These are phyloP conservation scores for Paramisgurnus dabryanus DNA, from an alignment of 2,113 vertebrate species.

Conservation along the genomic window DNA sequence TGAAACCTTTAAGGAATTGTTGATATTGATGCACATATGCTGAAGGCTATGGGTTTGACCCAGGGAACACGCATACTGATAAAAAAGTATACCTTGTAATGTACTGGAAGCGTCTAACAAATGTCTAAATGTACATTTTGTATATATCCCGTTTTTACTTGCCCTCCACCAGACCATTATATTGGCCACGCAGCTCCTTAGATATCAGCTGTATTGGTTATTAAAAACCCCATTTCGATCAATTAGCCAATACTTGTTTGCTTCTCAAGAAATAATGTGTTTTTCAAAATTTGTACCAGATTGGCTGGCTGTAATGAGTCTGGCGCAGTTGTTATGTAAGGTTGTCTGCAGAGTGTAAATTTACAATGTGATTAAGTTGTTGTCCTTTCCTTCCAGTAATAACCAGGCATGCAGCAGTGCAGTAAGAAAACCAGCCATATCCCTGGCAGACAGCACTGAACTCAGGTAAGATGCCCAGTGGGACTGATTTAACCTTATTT, in stretches of 20 bases:
- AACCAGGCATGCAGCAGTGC: slow-evolving; percentile 92
- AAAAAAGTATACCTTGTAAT: no score
- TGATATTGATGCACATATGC: no score
- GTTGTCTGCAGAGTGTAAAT: neutral
- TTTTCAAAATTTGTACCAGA: neutral
- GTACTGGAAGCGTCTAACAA: no score
- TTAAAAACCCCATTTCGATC: neutral
- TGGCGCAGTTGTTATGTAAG: neutral
- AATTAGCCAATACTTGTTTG: neutral
- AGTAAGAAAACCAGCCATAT: slow-evolving; percentile 92
- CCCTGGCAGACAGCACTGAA: slow-evolving; percentile 94
- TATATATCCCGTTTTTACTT: no score
- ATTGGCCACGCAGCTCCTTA: no score
- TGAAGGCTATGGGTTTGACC: no score
- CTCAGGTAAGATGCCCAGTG: slow-evolving; percentile 81
- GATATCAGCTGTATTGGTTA: neutral
- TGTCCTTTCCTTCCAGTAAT: slow-evolving; percentile 76
- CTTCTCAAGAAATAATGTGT: no score
- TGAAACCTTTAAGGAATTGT: no score
- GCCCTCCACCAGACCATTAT: no score
- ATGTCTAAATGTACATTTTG: no score
- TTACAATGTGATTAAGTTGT: neutral
- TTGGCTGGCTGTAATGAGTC: neutral
- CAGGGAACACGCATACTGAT: no score
- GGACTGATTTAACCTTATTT: slow-evolving; percentile 6